Evolutionary conservation across 2,888 invertebrate genomes (phyloP), one percentile per base, ranked within the genome.

Genomic region (Nephrocerus scutellatus): DNA sequence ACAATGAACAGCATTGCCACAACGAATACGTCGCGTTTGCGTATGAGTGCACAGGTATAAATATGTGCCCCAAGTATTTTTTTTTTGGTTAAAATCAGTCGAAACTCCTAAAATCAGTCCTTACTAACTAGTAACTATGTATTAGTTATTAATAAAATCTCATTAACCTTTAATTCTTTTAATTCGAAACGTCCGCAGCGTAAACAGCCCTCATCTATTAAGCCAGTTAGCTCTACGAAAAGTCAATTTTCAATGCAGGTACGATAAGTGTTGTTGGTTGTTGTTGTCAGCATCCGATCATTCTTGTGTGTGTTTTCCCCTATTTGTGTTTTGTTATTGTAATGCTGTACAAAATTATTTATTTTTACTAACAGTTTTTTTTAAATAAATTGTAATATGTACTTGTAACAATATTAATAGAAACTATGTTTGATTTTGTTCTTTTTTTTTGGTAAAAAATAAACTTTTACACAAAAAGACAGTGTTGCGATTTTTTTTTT

Each of bases 1-100:
- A 82, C 81, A 49, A 79, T 82, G 53, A 69, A 70, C 43, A 69
- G 72, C 49, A 66, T 72, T 44, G 66, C 71, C 39, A 77, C 78
- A 52, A 70, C 71, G 35, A 66, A 72, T 39, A 68, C 68, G 32
- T 68, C 68, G 50, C 66, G 68, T 38, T 54, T 68, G 51, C 62
- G 68, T 52, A 64, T 65, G 62, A 66, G 56, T 55, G 60, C 60
- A 46, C 60, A 62, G 62, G 66, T 66, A 60, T 59, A 57, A 53
- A 52, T 43, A 26, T 10, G n/a, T n/a, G n/a, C n/a, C n/a, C n/a
- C n/a, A n/a, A n/a, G n/a, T n/a, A n/a, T n/a, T 22, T 9, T 30
- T 30, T 14, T 22, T 31, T 19, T 8, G 10, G 26, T 34, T 25
- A 24, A 33, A 15, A 16, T 18, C 14, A 34, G 16, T 24, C 25